These are phyloP conservation scores for Laticauda colubrina DNA, from an alignment of 2,113 vertebrate genomes.

Conservation along the genomic window DNA sequence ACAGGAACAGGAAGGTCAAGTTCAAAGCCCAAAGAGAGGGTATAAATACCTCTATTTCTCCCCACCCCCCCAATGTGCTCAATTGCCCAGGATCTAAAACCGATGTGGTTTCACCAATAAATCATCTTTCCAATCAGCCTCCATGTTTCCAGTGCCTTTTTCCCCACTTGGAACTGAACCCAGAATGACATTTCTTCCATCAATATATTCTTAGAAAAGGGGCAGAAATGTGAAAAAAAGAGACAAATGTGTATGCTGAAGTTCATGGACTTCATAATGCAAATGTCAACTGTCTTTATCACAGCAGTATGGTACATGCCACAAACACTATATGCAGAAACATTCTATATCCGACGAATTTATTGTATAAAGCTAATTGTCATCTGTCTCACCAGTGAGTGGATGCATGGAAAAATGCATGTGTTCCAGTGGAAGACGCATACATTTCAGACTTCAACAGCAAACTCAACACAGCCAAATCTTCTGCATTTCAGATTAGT, in stretches of 20 bases:
- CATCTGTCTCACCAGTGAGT: too few relatives aligned
- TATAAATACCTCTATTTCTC: too few relatives aligned
- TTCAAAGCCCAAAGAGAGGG: too few relatives aligned
- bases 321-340: not conserved
- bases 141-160: too few relatives aligned
- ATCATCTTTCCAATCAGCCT: too few relatives aligned
- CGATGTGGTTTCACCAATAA: too few relatives aligned
- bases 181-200: too few relatives aligned
- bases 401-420: not conserved
- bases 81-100: too few relatives aligned
- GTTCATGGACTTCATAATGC: not conserved
- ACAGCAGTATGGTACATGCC: not conserved
- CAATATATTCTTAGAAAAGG: not conserved
- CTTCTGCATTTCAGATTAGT: not conserved
- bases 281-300: not conserved
- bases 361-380: not conserved
- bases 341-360: not conserved
- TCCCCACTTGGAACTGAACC: too few relatives aligned
- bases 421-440: not conserved
- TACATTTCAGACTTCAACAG: not conserved
- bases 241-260: not conserved
- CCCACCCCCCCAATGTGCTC: too few relatives aligned
- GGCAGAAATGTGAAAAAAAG: not conserved
- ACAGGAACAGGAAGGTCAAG: too few relatives aligned
- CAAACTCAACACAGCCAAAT: not conserved